Evolutionary conservation across 2,113 vertebrate genomes (phyloP), one percentile per base, ranked within the genome.

Genomic region (Leptobrachium ailaonicum): DNA sequence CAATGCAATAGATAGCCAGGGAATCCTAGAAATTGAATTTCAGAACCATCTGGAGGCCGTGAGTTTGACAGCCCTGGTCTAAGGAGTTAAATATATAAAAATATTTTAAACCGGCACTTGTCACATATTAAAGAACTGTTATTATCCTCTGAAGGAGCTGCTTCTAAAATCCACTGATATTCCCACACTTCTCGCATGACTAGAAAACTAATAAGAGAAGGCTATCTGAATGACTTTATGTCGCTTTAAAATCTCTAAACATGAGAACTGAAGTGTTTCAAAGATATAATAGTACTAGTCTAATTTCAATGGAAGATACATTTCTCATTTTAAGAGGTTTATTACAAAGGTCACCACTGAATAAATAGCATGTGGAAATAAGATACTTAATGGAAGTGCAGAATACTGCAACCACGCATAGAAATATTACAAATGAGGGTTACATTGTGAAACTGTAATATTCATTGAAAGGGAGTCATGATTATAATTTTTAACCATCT

Each of bases 291-390:
- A 75, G 64, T 50, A 79, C 60, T 40, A 82, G 50, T 85, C 62
- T 71, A 81, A 86, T 88, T 87, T 88, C 41, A 84, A n/a, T 83
- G 80, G 79, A 70, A 80, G 62, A 41, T 82, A 73, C 43, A 84
- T 85, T 85, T 89, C 66, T 86, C 62, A 84, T 84, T 43, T 58
- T 85, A 83, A 76, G 40, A 83, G 66, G 84, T 89, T 88, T 90
- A 87, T 85, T 87, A 76, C 79, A 86, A 88, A 87, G 83, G 84
- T 87, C 73, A 86, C 54, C 83, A 83, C 73, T 87, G 82, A 89
- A 87, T 87, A 75, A 88, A 89, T 86, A 87, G 79, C 71, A 83
- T 82, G 47, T 32, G 68, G 80, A 88, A 87, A 87, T 82, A 87
- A 80, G 62, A 14, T 86, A 76, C 83, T 88, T 87, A 83, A 86